Base-by-base conservation (phyloP, 2,797 vertebrate genomes). In the Simalia tracyae region DNA sequence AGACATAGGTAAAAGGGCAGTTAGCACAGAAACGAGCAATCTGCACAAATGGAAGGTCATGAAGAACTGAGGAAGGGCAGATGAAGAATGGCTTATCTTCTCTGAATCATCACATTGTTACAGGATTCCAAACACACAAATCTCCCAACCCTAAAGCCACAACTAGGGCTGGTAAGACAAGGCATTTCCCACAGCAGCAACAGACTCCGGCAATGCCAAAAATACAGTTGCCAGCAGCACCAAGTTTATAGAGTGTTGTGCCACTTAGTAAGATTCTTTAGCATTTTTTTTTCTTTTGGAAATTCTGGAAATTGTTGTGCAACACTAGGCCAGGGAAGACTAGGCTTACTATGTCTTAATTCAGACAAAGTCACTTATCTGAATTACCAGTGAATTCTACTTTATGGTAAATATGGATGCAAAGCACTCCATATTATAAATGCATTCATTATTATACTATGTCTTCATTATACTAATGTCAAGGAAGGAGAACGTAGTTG, bases 381-480 rank as follows among this genome's bases (percentile, higher is more conserved):
- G 10, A 90, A 90, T 12, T 19, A 42, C 28, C 76, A 63, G 11
- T 57, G n/a, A 12, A 66, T 26, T 28, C n/a, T 36, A 56, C 59
- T 22, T 11, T 76, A 26, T 42, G 11, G 17, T 60, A 87, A 60
- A n/a, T 15, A 46, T 10, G 22, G 60, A 57, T 88, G 46, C 46
- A 92, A 92, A 88, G 50, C n/a, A 57, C 14, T 46, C 76, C 60
- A 42, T 92, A 84, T 64, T 61, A 84, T 89, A 84, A 84, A 42
- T 57, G 46, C 60, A 84, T 61, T 86, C 60, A 86, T 19, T 91
- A 72, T 89, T 89, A 68, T 54, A 68, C 59, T 60, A 60, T 60
- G 17, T 60, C 19, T 60, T 60, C 59, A 60, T 60, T 60, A 60
- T 46, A 68, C 54, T 56, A 28, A 68, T 26, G 63, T n/a, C 60